These are phyloP conservation scores for Fragum fragum DNA, from an alignment of 2,888 invertebrate species.

Conservation along the genomic window DNA sequence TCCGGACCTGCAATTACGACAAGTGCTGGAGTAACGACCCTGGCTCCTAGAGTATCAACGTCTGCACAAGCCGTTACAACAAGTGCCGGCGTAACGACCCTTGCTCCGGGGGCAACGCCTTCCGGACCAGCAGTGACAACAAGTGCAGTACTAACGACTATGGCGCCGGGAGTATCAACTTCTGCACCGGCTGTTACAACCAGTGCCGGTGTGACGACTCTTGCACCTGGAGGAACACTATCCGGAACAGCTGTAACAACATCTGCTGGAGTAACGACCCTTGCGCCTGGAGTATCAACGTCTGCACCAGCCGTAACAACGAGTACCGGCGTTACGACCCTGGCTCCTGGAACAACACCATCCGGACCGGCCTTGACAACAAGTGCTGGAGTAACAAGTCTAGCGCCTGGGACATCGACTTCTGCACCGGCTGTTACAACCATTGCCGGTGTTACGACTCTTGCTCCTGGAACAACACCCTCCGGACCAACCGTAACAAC, in stretches of 20 bases:
- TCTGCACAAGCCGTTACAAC: background rate
- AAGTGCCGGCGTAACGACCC: background rate
- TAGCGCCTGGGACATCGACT: background rate
- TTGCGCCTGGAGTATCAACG: background rate
- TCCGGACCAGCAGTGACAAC: background rate
- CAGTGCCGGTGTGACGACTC: background rate
- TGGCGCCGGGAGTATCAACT: background rate
- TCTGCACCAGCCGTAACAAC: background rate
- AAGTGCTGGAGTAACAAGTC: background rate
- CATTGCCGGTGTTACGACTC: background rate
- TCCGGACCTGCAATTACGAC: background rate
- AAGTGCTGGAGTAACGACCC: background rate
- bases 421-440: background rate
- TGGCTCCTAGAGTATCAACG: conserved; percentile 1
- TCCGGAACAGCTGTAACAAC: background rate
- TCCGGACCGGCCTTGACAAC: background rate
- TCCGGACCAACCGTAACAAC: background rate
- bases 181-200: background rate
- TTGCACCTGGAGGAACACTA: background rate
- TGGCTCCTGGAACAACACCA: background rate
- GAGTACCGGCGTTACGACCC: background rate
- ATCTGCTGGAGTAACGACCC: background rate
- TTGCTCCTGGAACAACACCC: background rate
- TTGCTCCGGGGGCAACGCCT: background rate
- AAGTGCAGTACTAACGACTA: background rate